Conservation (phyloP, 2,797 vertebrate genomes). For the Acipenser transmontanus region DNA sequence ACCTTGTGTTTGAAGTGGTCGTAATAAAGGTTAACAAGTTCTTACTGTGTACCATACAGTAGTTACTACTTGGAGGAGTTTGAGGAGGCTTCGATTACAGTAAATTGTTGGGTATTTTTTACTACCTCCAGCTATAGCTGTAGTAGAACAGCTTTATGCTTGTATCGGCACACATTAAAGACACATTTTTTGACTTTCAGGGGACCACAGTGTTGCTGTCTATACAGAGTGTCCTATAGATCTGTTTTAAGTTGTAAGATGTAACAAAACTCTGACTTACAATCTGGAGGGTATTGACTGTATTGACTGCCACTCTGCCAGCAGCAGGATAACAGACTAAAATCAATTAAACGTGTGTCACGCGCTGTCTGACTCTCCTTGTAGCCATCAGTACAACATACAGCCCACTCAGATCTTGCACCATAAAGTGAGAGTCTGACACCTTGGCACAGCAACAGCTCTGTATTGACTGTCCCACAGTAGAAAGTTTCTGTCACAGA, state of each 20-base stretch:
- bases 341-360: constrained; percentile 56
- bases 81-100: too few relatives aligned
- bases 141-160: too few relatives aligned
- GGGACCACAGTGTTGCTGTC: constrained; percentile 34
- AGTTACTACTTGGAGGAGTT: too few relatives aligned
- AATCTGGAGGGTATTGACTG: constrained; percentile 62
- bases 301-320: constrained; percentile 47
- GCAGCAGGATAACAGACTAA: constrained; percentile 45
- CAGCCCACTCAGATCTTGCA: constrained; percentile 16
- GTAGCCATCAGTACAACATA: constrained; percentile 30
- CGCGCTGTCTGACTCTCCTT: constrained; percentile 34
- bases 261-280: constrained; percentile 56
- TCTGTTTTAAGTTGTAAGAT: constrained; percentile 42
- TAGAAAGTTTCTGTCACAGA: too few relatives aligned
- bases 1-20: too few relatives aligned
- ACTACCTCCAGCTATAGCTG: too few relatives aligned
- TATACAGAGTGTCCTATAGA: constrained; percentile 58
- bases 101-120: too few relatives aligned
- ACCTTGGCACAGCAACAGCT: too few relatives aligned
- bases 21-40: too few relatives aligned
- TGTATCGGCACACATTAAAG: not conserved
- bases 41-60: too few relatives aligned
- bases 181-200: not conserved
- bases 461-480: too few relatives aligned
- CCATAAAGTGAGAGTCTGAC: too few relatives aligned